Evolutionary conservation across 2,797 vertebrate genomes (phyloP), one percentile per base, ranked within the genome.

Genomic region (Rachycentron canadum): DNA sequence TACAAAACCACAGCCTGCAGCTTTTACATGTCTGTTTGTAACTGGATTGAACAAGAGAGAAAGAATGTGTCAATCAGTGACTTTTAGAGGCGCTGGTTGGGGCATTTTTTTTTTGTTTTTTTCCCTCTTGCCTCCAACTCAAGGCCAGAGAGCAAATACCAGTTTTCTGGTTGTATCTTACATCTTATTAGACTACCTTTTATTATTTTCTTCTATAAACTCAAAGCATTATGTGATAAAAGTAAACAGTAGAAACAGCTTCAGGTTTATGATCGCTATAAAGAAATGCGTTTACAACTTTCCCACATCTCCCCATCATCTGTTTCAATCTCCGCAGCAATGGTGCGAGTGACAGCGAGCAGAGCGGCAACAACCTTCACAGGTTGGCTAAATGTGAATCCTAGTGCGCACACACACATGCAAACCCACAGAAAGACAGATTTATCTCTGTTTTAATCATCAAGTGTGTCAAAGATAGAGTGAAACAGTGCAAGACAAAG

Each of bases 341-440:
- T 23, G 56, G 38, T 52, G 69, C 73, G 55, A 64, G n/a, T 76
- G 78, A 82, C 76, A 85, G 68, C 41, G 0, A 79, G 28, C n/a
- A 49, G 58, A 25, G 49, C 4, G 32, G 74, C 49, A 41, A 13
- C 76, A 73, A 67, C 73, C 73, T 80, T 82, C 73, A 67, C 32
- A 53, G 49, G 38, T 12, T 30, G 56, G 49, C 28, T 56, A 63
- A 73, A 64, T 62, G 66, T 57, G 70, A 78, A 58, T 58, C 55
- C 57, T 40, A 62, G 26, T 50, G 40, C 32, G 25, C 28, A 41
- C 56, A 55, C 36, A 26, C 30, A 52, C 17, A 62, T 19, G 13
- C 7, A 78, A n/a, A 66, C 28, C 28, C 36, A 38, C 36, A 45
- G 80, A 25, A 30, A 41, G n/a, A 62, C 45, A 23, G 61, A 70